These are phyloP conservation scores for Cheilosia vulpina DNA, from an alignment of 2,888 invertebrate genomes.

Conservation along the genomic window DNA sequence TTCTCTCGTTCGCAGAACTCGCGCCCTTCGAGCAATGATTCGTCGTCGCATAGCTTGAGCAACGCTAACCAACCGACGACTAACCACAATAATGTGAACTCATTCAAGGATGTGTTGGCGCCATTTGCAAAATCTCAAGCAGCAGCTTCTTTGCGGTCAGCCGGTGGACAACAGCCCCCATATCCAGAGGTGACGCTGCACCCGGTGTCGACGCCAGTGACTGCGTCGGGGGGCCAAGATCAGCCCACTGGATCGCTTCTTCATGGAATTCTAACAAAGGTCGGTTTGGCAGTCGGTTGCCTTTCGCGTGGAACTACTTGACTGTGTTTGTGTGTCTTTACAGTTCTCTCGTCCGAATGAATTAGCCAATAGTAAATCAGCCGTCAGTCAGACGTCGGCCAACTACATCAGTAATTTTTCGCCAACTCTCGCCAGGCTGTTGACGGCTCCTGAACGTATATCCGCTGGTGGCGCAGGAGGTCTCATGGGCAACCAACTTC, in stretches of 20 bases:
- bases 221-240: conserved; percentile 81
- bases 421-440: conserved; percentile 91
- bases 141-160: conserved; percentile 55
- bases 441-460: conserved; percentile 87
- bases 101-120: conserved; percentile 90
- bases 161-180: conserved; percentile 82
- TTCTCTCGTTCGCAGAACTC: conserved; percentile 75
- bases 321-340: neutral
- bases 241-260: conserved; percentile 87
- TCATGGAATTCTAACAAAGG: conserved; percentile 91
- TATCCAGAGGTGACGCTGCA: conserved; percentile 91
- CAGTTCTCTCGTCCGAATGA: conserved; percentile 65
- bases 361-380: conserved; percentile 57
- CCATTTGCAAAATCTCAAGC: conserved; percentile 86
- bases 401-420: conserved; percentile 83
- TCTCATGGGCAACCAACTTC: conserved; percentile 37
- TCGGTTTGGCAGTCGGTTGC: conserved; percentile 72
- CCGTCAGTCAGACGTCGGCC: conserved; percentile 72
- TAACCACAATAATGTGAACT: conserved; percentile 81
- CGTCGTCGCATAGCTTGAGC: conserved; percentile 83
- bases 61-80: conserved; percentile 77
- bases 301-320: neutral
- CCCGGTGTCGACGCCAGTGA: conserved; percentile 85
- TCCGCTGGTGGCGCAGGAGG: conserved; percentile 44
- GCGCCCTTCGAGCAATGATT: conserved; percentile 85